These are phyloP conservation scores for Holothuria glaberrima DNA, from an alignment of 35 echinoderm and acorn worm genomes.

Conservation along the genomic window DNA sequence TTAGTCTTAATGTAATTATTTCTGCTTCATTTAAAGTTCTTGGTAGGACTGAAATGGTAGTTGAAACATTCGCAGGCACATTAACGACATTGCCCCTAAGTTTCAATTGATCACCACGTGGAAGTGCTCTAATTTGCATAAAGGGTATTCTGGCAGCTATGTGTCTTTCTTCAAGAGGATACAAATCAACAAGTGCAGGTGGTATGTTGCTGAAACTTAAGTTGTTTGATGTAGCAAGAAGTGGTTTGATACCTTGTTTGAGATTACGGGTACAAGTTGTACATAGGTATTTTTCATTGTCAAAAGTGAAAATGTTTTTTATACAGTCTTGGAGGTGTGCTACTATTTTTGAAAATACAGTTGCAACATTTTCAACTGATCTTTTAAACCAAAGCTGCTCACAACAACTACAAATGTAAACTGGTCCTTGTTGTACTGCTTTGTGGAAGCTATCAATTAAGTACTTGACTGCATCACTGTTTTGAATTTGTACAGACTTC, in stretches of 20 bases:
- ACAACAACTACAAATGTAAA: too few species aligned
- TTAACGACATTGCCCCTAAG: not conserved
- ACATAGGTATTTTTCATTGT: not conserved
- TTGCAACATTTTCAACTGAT: too few species aligned
- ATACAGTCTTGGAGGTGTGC: not conserved
- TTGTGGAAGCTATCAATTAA: too few species aligned
- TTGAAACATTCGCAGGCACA: not conserved
- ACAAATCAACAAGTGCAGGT: not conserved
- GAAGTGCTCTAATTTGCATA: not conserved
- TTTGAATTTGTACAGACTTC: too few species aligned
- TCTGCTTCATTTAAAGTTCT: conserved; percentile 7
- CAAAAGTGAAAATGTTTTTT: not conserved
- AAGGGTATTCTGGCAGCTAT: conserved; percentile 2
- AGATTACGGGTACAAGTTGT: not conserved
- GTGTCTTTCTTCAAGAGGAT: not conserved
- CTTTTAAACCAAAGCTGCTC: too few species aligned
- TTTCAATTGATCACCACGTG: not conserved
- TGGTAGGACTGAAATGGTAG: not conserved
- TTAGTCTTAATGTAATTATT: not conserved
- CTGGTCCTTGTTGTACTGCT: too few species aligned
- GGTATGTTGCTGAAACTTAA: not conserved
- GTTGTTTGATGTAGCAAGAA: not conserved
- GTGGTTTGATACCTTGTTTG: not conserved
- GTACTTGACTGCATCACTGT: too few species aligned
- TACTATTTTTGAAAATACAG: too few species aligned